These are phyloP conservation scores for Hyperoodon ampullatus DNA, from an alignment of 2,113 vertebrate genomes.

Conservation along the genomic window DNA sequence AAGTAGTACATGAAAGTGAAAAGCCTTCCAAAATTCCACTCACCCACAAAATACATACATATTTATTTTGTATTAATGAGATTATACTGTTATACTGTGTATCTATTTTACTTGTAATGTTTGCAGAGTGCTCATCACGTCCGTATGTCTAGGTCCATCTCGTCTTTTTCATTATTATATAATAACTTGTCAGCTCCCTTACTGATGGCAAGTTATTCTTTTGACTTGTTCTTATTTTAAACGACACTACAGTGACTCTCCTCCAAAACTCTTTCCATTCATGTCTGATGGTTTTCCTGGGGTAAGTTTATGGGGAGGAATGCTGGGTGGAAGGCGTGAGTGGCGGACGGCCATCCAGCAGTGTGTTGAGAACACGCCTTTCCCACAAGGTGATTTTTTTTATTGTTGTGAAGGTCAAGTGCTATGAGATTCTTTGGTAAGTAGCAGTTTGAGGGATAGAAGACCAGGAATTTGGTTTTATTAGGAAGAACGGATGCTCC, in stretches of 20 bases:
- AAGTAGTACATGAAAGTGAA: background rate
- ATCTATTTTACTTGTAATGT: background rate
- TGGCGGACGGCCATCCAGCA: background rate
- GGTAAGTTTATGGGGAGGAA: background rate
- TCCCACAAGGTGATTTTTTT: background rate
- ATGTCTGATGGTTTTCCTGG: background rate
- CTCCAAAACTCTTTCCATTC: background rate
- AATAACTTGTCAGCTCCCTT: background rate
- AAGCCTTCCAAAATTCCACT: background rate
- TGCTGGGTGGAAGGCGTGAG: background rate
- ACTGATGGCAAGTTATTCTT: background rate
- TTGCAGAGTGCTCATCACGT: background rate
- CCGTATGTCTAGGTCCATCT: background rate
- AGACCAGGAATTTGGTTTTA: background rate
- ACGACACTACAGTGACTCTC: background rate
- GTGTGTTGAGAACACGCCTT: background rate
- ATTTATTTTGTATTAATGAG: background rate
- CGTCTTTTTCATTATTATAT: background rate
- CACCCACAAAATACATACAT: background rate
- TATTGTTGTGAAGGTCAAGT: background rate
- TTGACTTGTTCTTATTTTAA: background rate
- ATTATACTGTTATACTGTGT: background rate
- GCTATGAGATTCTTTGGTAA: background rate
- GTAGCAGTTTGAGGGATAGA: background rate
- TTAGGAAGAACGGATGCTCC: background rate